Evolutionary conservation across 1,140 invertebrate species (phyloP), one percentile per base, ranked within the genome.

Genomic region (Hormaphis cornu): DNA sequence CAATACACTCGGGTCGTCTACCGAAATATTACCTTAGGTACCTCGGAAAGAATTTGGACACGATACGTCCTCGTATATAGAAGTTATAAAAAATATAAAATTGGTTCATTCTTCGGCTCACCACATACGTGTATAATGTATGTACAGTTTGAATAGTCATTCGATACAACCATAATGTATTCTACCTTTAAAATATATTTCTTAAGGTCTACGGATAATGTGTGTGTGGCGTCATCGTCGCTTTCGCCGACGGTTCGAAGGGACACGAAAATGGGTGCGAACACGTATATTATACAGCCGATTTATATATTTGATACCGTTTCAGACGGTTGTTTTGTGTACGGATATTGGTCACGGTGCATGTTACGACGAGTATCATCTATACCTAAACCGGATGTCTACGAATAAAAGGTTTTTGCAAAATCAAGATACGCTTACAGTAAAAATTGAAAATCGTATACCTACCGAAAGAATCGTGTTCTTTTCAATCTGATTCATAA

Each of bases 151-250:
- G n/a, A n/a, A n/a, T n/a, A n/a, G n/a, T n/a, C n/a, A n/a, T n/a
- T n/a, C n/a, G n/a, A 58, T 58, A 24, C 33, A 58, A 58, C 14
- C n/a, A 44, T 50, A 50, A 66, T 66, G 48, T 46, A 12, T 66
- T 50, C 50, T 66, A 66, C 44, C 61, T 66, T 42, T 10, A 46
- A n/a, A 46, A 6, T n/a, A 16, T 8, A 46, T 46, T 16, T 46
- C 5, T 46, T 10, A 5, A n/a, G 42, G 5, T 6, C 18, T 14
- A 28, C 30, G 5, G 10, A 10, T 61, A 20, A 24, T 2, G 14
- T 18, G 28, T 61, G 22, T 42, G 18, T 30, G 26, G 58, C 40
- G 24, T 61, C 58, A 61, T 61, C 46, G 61, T 50, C 44, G 50
- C 61, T 66, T 66, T 66, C 28, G 6, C 4, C 28, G 33, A 22